Base-by-base conservation (phyloP, 2,113 vertebrate genomes). In the Rhipidura dahli region DNA sequence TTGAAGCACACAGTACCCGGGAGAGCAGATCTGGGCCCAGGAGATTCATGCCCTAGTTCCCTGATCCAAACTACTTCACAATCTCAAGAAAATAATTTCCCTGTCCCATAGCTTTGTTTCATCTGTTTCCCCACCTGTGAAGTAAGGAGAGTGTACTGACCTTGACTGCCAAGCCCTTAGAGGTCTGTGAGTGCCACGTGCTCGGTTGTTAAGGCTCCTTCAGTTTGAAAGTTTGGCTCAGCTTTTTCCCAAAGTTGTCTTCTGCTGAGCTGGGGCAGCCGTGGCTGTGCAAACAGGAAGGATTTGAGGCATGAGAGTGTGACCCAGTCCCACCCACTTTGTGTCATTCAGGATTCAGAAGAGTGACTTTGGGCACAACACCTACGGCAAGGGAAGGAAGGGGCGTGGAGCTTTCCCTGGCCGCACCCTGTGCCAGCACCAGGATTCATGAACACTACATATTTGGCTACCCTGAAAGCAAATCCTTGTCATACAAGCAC, bases 101-200 rank as follows among this genome's bases (percentile, higher is more conserved):
- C 27, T 72, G 70, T 84, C 56, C 60, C 15, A 14, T 11, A 64
- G 59, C 69, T 89, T 71, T 50, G 19, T 56, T 89, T 79, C 31
- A 10, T 31, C 69, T 51, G 22, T 64, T 79, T 87, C 75, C 51
- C 57, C 45, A 44, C 12, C 49, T 79, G 16, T 2, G 1, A 79
- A 87, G 66, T 9, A 93, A 93, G 57, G 5, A 71, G 49, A 91
- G 75, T 21, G 47, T 85, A 91, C 90, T 85, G 61, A 96, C 96
- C 94, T 91, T 0, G 4, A 49, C 0, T 87, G 57, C 53, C 60
- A 56, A 91, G 51, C 23, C 60, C 73, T 89, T 42, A 23, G 63
- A 88, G 16, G 57, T 75, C 51, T 82, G 4, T 4, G 19, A 39
- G 26, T 53, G 50, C 45, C 26, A 40, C 2, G 6, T 20, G n/a